Evolutionary conservation across 2,113 vertebrate species (phyloP).

Genomic region (Chlamydotis undulata): DNA sequence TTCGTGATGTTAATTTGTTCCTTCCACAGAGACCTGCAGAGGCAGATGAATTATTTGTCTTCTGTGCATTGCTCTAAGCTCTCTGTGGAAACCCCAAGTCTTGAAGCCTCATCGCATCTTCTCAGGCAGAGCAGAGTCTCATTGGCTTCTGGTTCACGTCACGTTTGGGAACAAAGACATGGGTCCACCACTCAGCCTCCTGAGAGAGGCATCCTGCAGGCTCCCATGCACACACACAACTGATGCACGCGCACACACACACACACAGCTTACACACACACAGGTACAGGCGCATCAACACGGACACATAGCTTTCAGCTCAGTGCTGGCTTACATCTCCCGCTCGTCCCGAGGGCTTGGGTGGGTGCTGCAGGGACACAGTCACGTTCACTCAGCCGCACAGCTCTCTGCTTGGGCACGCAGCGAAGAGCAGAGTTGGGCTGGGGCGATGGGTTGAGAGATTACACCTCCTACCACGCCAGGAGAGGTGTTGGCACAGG

Average conservation of each 20-base stretch:
- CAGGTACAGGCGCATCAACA: background rate
- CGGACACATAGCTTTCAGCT: background rate
- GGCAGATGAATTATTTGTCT: background rate
- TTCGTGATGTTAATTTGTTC: background rate
- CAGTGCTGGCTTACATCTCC: background rate
- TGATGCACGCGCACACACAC: background rate
- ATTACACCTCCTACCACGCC: background rate
- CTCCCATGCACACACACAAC: background rate
- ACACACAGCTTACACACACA: background rate
- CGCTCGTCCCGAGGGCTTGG: background rate
- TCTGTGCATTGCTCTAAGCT: background rate
- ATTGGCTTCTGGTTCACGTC: fast-evolving
- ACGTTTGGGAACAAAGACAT: fast-evolving
- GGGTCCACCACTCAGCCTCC: background rate
- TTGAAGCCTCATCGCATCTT: background rate
- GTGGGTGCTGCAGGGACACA: background rate
- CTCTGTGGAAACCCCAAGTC: background rate
- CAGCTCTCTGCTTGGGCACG: fast-evolving
- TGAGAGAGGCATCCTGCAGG: background rate
- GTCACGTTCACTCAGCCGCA: background rate
- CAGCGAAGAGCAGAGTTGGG: background rate
- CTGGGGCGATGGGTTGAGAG: background rate
- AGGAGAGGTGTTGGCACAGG: background rate
- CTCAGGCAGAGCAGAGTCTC: background rate
- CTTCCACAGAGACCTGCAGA: background rate